These are phyloP conservation scores for Deroplatys truncata DNA, from an alignment of 2,888 invertebrate genomes.

Conservation along the genomic window DNA sequence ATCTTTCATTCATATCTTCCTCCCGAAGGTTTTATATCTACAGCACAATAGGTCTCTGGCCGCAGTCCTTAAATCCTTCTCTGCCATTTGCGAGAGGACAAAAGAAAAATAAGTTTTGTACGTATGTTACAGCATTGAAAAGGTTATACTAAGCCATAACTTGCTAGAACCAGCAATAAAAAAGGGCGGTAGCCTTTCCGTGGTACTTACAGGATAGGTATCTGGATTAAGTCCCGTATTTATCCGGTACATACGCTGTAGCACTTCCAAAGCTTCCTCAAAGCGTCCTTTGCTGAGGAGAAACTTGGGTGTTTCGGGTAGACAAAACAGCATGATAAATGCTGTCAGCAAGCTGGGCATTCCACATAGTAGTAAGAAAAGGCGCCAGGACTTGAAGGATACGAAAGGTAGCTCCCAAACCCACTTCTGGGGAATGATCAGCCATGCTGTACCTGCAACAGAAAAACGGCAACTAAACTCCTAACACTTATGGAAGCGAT, in stretches of 20 bases:
- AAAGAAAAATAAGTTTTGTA: too few species aligned
- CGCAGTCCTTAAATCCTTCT: too few species aligned
- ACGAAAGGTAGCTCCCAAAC: conserved; percentile 33
- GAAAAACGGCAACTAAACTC: not conserved
- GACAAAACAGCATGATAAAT: conserved; percentile 46
- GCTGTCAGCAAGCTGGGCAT: conserved; percentile 65
- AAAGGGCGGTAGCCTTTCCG: too few species aligned
- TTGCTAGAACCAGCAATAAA: too few species aligned
- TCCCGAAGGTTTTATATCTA: too few species aligned
- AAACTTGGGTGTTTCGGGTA: conserved; percentile 47
- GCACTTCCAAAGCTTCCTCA: conserved; percentile 39
- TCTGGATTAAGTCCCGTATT: conserved; percentile 47
- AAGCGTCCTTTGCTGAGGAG: conserved; percentile 40
- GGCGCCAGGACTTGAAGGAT: conserved; percentile 57
- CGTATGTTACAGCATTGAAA: too few species aligned
- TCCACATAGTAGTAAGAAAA: conserved; percentile 60
- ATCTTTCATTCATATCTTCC: too few species aligned
- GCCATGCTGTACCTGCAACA: conserved; percentile 67
- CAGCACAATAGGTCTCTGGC: too few species aligned
- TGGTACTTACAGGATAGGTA: conserved; percentile 59
- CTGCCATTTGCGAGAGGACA: too few species aligned
- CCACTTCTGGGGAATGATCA: conserved; percentile 60
- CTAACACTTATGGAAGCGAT: too few species aligned
- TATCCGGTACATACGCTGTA: conserved; percentile 40
- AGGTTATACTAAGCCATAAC: too few species aligned